These are phyloP conservation scores for Scolopax bukidnonensis DNA, from an alignment of 2,797 vertebrate genomes.

Conservation along the genomic window DNA sequence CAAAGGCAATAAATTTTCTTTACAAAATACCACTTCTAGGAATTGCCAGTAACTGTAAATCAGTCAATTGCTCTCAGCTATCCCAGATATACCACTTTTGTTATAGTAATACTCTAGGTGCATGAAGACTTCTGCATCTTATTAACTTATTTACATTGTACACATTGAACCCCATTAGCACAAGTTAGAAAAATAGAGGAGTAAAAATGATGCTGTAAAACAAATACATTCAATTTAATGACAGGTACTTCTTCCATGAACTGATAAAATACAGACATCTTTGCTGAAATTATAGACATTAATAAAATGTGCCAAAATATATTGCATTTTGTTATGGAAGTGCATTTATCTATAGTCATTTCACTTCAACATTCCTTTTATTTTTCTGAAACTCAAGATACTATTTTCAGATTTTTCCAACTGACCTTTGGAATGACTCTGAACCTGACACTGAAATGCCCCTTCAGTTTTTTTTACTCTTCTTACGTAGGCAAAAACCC, in stretches of 20 bases:
- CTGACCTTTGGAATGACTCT: background rate
- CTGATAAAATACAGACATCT: conserved; percentile 51
- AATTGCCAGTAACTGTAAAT: conserved; percentile 58
- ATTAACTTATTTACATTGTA: conserved; percentile 71
- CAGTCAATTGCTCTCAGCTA: conserved; percentile 52
- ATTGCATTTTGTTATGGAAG: conserved; percentile 62
- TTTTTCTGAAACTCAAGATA: background rate
- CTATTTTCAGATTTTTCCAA: background rate
- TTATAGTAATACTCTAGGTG: conserved; percentile 75
- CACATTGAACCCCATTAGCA: conserved; percentile 77
- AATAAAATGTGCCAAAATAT: conserved; percentile 68
- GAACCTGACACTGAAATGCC: background rate
- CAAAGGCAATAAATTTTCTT: conserved; percentile 68
- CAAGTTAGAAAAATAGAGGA: conserved; percentile 73
- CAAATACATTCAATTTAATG: conserved; percentile 80
- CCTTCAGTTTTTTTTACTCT: background rate
- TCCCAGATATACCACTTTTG: conserved; percentile 58
- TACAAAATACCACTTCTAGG: conserved; percentile 70
- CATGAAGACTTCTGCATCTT: conserved; percentile 49
- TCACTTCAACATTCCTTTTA: conserved; percentile 17
- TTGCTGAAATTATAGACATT: conserved; percentile 60
- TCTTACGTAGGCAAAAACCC: background rate
- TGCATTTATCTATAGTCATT: conserved; percentile 45
- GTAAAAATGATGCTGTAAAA: conserved; percentile 63
- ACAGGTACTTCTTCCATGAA: conserved; percentile 59